phyloP scores from a whole-genome alignment of 1,140 invertebrate genomes.

The Ruditapes philippinarum region DNA sequence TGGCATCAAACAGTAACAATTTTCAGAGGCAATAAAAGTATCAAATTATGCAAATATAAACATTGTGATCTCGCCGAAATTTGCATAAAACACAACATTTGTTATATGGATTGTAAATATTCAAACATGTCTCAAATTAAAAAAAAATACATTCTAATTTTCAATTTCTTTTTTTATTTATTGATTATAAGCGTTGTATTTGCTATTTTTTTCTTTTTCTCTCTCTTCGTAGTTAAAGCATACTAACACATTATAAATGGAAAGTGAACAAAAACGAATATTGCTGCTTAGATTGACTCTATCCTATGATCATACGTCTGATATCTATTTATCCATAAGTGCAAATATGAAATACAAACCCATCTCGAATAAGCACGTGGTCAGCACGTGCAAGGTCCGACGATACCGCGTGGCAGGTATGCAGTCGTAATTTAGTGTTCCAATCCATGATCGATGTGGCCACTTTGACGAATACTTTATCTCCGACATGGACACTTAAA shows the following conservation, averaged over 20 bases:
- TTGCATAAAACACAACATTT: too few species aligned
- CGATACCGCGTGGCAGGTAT: not conserved
- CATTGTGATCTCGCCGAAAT: too few species aligned
- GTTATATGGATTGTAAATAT: too few species aligned
- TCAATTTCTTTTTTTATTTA: too few species aligned
- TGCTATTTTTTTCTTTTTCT: not conserved
- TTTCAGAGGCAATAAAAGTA: too few species aligned
- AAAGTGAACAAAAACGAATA: too few species aligned
- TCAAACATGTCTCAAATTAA: too few species aligned
- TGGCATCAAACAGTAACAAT: too few species aligned
- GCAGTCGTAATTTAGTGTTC: constrained; percentile 11
- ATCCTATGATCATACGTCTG: not conserved
- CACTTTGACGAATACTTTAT: constrained; percentile 31
- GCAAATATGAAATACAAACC: not conserved
- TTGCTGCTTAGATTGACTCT: too few species aligned
- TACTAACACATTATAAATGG: not conserved
- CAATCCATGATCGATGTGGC: not conserved
- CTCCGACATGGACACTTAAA: not conserved
- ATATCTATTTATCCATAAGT: not conserved
- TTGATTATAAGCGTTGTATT: not conserved
- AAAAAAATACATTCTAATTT: too few species aligned
- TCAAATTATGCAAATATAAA: too few species aligned
- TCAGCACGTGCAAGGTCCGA: not conserved
- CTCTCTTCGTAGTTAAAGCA: not conserved
- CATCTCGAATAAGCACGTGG: not conserved